These are phyloP conservation scores for Kuschelorhynchus macadamiae DNA, from an alignment of 2,888 invertebrate genomes.

Conservation along the genomic window DNA sequence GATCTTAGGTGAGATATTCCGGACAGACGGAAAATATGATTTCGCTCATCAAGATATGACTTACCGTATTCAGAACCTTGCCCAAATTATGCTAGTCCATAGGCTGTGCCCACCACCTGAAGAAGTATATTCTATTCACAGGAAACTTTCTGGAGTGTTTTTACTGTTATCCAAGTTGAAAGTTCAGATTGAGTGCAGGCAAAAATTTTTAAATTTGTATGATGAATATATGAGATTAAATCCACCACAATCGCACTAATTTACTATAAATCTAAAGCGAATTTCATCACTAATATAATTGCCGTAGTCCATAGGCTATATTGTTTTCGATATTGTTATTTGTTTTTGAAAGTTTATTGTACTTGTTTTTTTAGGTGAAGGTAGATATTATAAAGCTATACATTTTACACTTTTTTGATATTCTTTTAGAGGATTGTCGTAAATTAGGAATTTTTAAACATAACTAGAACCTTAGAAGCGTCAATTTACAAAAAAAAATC, in stretches of 20 bases:
- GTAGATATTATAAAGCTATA: too few species aligned
- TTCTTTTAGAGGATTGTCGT: too few species aligned
- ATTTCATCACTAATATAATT: too few species aligned
- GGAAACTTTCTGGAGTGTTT: constrained; percentile 97
- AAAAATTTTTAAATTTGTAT: constrained; percentile 87
- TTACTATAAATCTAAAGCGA: too few species aligned
- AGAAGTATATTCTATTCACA: constrained; percentile 97
- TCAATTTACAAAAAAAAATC: too few species aligned
- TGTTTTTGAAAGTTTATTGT: background rate
- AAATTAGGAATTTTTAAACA: too few species aligned
- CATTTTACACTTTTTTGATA: too few species aligned
- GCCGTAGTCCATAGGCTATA: too few species aligned
- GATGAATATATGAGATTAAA: constrained; percentile 71
- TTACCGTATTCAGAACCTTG: constrained; percentile 83
- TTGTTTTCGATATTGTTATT: too few species aligned
- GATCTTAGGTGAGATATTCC: constrained; percentile 97
- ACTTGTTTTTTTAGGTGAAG: background rate
- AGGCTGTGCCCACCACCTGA: constrained; percentile 97
- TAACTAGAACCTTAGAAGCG: too few species aligned
- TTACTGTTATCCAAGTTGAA: constrained; percentile 90
- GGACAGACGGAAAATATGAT: constrained; percentile 83
- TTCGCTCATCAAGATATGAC: constrained; percentile 91
- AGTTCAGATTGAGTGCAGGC: constrained; percentile 84
- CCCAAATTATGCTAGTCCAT: constrained; percentile 95
- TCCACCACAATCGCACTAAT: background rate